Evolutionary conservation across 1,140 invertebrate genomes (phyloP).

Genomic region (Fragariocoptes setiger): DNA sequence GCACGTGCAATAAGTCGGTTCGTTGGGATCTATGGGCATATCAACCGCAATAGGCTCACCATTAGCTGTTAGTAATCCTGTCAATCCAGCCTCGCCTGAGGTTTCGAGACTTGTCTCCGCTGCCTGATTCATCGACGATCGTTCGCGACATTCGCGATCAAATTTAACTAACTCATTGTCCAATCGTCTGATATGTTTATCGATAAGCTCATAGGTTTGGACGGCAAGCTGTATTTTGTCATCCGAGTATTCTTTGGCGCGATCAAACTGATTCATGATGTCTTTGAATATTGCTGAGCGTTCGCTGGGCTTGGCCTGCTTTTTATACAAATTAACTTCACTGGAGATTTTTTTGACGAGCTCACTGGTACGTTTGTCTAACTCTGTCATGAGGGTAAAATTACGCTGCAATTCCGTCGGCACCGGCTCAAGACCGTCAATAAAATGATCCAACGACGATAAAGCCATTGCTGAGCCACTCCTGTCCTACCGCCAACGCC

Average conservation of each 20-base stretch:
- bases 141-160: constrained; percentile 44
- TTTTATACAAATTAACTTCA: background rate
- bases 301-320: constrained; percentile 17
- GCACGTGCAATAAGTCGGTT: constrained; percentile 85
- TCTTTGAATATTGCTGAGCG: constrained; percentile 46
- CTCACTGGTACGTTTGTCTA: constrained; percentile 45
- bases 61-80: constrained; percentile 21
- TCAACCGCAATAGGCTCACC: constrained; percentile 30
- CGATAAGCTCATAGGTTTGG: constrained; percentile 92
- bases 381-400: constrained; percentile 74
- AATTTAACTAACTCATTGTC: background rate
- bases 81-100: constrained; percentile 10
- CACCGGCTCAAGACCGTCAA: constrained; percentile 54
- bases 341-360: background rate
- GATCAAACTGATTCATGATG: constrained; percentile 57
- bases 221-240: constrained; percentile 90
- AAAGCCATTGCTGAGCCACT: too few relatives aligned
- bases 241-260: constrained; percentile 71
- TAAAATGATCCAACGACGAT: constrained; percentile 5
- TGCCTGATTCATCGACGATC: constrained; percentile 21
- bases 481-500: too few relatives aligned
- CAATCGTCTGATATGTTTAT: constrained; percentile 69
- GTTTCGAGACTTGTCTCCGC: background rate
- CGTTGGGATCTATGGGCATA: constrained; percentile 59
- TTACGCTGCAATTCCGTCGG: constrained; percentile 76